phyloP scores from a whole-genome alignment of 64 coral and sea anemone genomes.

The Exaiptasia diaphana region DNA sequence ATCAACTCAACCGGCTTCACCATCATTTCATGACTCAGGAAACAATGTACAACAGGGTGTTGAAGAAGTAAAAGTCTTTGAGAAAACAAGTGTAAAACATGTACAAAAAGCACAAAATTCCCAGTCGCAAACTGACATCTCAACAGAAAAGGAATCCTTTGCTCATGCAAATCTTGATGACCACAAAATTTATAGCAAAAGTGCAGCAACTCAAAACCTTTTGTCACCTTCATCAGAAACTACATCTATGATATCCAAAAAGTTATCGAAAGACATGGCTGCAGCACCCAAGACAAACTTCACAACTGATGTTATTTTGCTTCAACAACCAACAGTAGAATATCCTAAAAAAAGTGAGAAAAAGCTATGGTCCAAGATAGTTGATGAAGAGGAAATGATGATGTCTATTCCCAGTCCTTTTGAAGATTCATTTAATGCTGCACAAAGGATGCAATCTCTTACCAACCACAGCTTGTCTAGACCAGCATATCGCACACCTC shows the following conservation, averaged over 20 bases:
- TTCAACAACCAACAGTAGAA: too few relatives aligned
- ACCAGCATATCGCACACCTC: background rate
- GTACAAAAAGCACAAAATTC: too few relatives aligned
- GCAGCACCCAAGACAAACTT: background rate
- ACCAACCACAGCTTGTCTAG: background rate
- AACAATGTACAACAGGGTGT: background rate
- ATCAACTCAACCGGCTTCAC: too few relatives aligned
- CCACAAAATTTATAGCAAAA: too few relatives aligned
- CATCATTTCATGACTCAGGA: too few relatives aligned
- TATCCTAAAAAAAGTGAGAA: too few relatives aligned
- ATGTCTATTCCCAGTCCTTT: slow-evolving; percentile 32
- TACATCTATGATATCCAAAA: background rate
- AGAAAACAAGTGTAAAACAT: background rate
- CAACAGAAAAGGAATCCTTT: too few relatives aligned
- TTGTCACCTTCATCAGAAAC: background rate
- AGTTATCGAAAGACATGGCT: background rate
- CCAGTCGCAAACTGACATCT: too few relatives aligned
- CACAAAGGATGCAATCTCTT: background rate
- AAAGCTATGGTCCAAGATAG: too few relatives aligned
- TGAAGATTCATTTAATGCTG: slow-evolving; percentile 57
- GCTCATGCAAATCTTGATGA: too few relatives aligned
- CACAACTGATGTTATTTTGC: too few relatives aligned
- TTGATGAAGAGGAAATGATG: background rate
- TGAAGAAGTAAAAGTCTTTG: background rate
- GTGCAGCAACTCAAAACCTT: too few relatives aligned